These are phyloP conservation scores for Pelvicachromis taeniatus DNA, from an alignment of 2,113 vertebrate genomes.

Conservation along the genomic window DNA sequence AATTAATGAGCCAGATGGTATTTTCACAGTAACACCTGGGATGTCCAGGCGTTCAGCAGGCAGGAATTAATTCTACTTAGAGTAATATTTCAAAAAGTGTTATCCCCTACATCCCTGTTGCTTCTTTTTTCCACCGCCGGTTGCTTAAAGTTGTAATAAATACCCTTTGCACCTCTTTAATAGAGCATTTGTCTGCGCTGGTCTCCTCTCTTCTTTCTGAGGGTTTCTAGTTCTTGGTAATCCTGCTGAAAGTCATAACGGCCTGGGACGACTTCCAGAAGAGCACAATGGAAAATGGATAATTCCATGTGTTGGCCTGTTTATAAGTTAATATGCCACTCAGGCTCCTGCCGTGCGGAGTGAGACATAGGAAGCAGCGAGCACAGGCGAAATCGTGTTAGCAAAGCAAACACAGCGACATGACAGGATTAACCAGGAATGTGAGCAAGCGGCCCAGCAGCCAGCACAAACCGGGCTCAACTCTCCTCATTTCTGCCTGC, in stretches of 20 bases:
- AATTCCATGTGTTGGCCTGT: conserved; percentile 55
- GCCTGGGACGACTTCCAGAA: conserved; percentile 43
- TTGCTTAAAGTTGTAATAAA: conserved; percentile 38
- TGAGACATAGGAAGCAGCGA: conserved; percentile 18
- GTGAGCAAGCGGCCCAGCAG: conserved; percentile 18
- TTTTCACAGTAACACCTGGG: conserved; percentile 70
- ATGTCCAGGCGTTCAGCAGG: conserved; percentile 51
- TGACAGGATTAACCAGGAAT: conserved; percentile 64
- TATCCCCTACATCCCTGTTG: conserved; percentile 35
- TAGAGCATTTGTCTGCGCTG: background rate
- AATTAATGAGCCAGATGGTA: conserved; percentile 74
- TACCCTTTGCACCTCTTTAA: background rate
- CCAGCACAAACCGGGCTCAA: background rate
- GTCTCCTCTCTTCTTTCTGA: conserved; percentile 10
- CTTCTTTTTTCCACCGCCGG: conserved; percentile 1
- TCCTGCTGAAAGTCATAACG: conserved; percentile 46
- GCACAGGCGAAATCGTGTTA: conserved; percentile 55
- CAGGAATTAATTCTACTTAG: conserved; percentile 57
- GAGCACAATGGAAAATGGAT: conserved; percentile 25
- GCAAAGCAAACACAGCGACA: conserved; percentile 57
- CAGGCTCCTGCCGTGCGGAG: conserved; percentile 22
- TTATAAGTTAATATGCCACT: conserved; percentile 60
- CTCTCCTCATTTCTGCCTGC: conserved; percentile 32
- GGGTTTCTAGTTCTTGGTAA: conserved; percentile 19
- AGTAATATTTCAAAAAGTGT: conserved; percentile 56